Evolutionary conservation across 2,113 vertebrate genomes (phyloP), one percentile per base, ranked within the genome.

Genomic region (Odontesthes bonariensis): DNA sequence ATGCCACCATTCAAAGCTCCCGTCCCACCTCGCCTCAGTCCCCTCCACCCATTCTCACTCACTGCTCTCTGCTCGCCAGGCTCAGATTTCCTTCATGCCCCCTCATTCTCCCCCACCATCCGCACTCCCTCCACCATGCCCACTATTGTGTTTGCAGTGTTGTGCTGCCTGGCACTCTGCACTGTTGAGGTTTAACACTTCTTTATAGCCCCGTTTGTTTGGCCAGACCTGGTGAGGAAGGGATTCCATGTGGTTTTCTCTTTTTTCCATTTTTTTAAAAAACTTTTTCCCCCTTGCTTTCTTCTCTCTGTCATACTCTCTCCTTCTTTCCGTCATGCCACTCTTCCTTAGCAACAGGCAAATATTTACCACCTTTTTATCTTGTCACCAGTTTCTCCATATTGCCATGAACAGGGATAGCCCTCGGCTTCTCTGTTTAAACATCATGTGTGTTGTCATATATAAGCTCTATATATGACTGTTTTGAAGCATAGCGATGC

Each of bases 391-490:
- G 46, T 70, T 55, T 53, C 52, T 62, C 60, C 56, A 78, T 58
- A 67, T 81, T 77, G 42, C 44, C 86, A 83, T 67, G 8, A 20
- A 67, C 81, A 89, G 75, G 85, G 81, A 83, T 8, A 86, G 85
- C 32, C 73, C 14, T 0, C 12, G 63, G 71, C 80, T 86, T 79
- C 86, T 86, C 77, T 85, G 86, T 86, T 67, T 79, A 61, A 55
- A 54, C 73, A 60, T 77, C 89, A 38, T 38, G 84, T 73, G 68
- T 83, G 57, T 74, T 1, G 40, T 91, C 92, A 91, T 93, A 93
- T 93, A 92, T 91, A 91, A 74, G 20, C 40, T 66, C 16, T 92
- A 91, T 93, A 93, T 92, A 91, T 93, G 92, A 89, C 89, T 79
- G 77, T 81, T 81, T 35, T 75, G 73, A 82, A 62, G 86, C 91